Conservation (phyloP, 1,140 invertebrate species). For the Mactra quadrangularis region DNA sequence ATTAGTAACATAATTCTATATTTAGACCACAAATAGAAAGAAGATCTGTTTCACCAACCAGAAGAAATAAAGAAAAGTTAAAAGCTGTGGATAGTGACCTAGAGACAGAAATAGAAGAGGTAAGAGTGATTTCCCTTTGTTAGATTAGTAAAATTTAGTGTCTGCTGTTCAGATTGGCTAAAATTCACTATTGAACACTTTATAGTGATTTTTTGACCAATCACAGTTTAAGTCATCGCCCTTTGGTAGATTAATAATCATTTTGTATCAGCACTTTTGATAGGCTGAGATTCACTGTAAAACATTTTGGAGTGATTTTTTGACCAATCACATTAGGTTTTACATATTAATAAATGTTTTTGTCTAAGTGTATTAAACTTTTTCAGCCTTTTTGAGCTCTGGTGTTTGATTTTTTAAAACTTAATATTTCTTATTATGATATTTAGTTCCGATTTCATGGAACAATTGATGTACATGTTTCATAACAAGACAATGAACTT, state of each 20-base stretch:
- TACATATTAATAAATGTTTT: too few relatives aligned
- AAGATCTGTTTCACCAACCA: slow-evolving; percentile 25
- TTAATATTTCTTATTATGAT: too few relatives aligned
- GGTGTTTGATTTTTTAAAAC: too few relatives aligned
- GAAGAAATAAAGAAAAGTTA: slow-evolving; percentile 54
- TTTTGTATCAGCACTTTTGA: slow-evolving; percentile 7
- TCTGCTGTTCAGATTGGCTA: not conserved
- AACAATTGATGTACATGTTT: too few relatives aligned
- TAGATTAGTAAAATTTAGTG: not conserved
- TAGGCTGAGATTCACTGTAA: too few relatives aligned
- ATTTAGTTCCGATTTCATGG: too few relatives aligned
- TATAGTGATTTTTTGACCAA: not conserved
- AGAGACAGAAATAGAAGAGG: slow-evolving; percentile 61
- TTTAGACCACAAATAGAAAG: slow-evolving; percentile 45
- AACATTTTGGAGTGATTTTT: too few relatives aligned
- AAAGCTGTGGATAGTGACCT: slow-evolving; percentile 58
- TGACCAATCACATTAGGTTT: too few relatives aligned
- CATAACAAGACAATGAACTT: too few relatives aligned
- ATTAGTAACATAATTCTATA: not conserved
- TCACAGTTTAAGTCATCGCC: not conserved
- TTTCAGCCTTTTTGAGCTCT: too few relatives aligned
- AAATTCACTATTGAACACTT: not conserved
- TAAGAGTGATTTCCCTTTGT: slow-evolving; percentile 26
- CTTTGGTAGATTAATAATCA: too few relatives aligned
- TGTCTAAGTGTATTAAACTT: too few relatives aligned